Evolutionary conservation across 2,113 vertebrate species (phyloP).

Genomic region (Pantherophis guttatus): DNA sequence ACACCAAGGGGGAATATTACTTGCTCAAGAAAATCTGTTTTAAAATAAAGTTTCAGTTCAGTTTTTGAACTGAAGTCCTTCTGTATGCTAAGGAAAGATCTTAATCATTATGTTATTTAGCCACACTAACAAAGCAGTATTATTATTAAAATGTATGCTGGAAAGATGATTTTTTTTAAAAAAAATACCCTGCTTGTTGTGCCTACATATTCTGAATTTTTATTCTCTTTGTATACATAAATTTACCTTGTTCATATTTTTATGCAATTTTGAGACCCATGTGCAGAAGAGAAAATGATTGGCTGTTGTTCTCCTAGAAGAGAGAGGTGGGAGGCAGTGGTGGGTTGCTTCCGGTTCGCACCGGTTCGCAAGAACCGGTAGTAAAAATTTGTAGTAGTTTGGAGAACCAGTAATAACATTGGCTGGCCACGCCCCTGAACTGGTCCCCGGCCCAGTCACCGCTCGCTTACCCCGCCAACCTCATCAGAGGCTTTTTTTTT

Average conservation of each 20-base stretch:
- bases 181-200: neutral
- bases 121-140: neutral
- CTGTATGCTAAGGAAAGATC: neutral
- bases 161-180: neutral
- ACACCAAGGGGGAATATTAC: neutral
- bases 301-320: neutral
- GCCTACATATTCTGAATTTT: neutral
- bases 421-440: too few species aligned
- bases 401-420: too few species aligned
- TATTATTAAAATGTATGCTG: neutral
- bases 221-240: neutral
- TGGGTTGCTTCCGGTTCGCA: too few species aligned
- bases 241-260: neutral
- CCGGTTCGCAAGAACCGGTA: too few species aligned
- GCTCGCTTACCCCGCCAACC: too few species aligned
- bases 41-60: neutral
- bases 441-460: too few species aligned
- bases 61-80: neutral
- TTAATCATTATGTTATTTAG: neutral
- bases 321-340: neutral
- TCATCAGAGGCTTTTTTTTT: too few species aligned
- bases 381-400: too few species aligned
- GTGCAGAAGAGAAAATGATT: neutral
- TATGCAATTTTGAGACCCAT: neutral
- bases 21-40: neutral